Conservation (phyloP, 2,888 invertebrate genomes). For the Unio pictorum region DNA sequence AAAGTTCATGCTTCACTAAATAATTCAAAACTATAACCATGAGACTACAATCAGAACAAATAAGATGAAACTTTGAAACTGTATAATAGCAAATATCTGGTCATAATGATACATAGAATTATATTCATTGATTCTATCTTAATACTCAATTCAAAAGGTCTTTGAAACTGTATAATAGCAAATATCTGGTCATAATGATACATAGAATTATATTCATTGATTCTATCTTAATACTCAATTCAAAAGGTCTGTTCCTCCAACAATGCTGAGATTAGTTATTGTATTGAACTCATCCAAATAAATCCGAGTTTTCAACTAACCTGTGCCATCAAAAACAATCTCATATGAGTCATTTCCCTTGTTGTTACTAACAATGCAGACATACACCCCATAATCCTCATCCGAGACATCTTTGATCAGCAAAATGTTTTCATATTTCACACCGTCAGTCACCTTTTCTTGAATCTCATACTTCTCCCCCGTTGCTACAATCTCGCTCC, state of each 20-base stretch:
- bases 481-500: slow-evolving; percentile 23
- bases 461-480: slow-evolving; percentile 40
- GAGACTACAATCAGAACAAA: too few relatives aligned
- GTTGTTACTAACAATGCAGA: slow-evolving; percentile 89
- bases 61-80: too few relatives aligned
- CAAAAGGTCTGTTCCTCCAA: too few relatives aligned
- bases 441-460: slow-evolving; percentile 75
- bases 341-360: slow-evolving; percentile 86
- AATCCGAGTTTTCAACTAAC: slow-evolving; percentile 57
- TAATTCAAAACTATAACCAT: too few relatives aligned
- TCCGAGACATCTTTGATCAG: slow-evolving; percentile 85
- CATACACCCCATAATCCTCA: slow-evolving; percentile 91
- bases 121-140: too few relatives aligned
- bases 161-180: too few relatives aligned
- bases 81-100: too few relatives aligned
- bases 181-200: too few relatives aligned
- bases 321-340: slow-evolving; percentile 89
- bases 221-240: neutral
- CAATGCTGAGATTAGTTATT: too few relatives aligned
- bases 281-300: too few relatives aligned
- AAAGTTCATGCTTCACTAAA: too few relatives aligned
- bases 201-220: neutral
- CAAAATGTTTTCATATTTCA: slow-evolving; percentile 84
- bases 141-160: too few relatives aligned
- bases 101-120: neutral